Percentiles rank a stretch among this genome's conserved stretches.
Conservation (phyloP, 2,888 invertebrate genomes). For the Alloscopus bannaensis region DNA sequence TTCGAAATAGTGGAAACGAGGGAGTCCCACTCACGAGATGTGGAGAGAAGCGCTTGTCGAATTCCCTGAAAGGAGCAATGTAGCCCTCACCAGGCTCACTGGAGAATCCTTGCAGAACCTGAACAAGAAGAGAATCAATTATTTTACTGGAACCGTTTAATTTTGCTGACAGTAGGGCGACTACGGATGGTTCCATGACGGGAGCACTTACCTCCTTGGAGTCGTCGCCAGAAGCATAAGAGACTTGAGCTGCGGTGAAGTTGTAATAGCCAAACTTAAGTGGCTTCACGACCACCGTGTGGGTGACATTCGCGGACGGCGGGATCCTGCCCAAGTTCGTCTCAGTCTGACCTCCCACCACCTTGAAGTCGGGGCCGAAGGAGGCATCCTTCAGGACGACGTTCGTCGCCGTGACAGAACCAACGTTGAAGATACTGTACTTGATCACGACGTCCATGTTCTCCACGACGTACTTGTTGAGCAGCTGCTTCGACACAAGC, state of each 20-base stretch:
- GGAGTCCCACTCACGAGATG: slow-evolving; percentile 83
- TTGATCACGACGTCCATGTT: slow-evolving; percentile 96
- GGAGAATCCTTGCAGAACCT: slow-evolving; percentile 75
- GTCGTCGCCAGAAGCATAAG: slow-evolving; percentile 91
- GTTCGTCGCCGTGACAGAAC: slow-evolving; percentile 91
- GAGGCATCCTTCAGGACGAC: slow-evolving; percentile 92
- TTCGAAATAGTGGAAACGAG: no score
- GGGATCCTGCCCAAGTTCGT: slow-evolving; percentile 92
- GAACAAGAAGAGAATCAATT: no score
- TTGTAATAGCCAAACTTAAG: slow-evolving; percentile 95
- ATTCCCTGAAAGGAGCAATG: slow-evolving; percentile 93
- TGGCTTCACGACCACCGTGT: slow-evolving; percentile 93
- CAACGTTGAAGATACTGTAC: slow-evolving; percentile 95
- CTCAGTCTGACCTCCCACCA: slow-evolving; percentile 90
- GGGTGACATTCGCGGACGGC: slow-evolving; percentile 94
- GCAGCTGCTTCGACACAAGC: slow-evolving; percentile 93
- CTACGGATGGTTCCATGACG: no score
- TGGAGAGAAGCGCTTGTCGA: slow-evolving; percentile 96
- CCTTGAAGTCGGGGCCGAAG: slow-evolving; percentile 93
- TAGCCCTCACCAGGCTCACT: slow-evolving; percentile 98
- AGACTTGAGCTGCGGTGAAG: slow-evolving; percentile 95
- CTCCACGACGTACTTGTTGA: slow-evolving; percentile 97
- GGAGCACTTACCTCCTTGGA: slow-evolving; percentile 80
- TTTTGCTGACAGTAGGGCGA: no score
- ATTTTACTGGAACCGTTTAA: no score